Conservation (phyloP, 2,113 vertebrate genomes). For the Okapia johnstoni region DNA sequence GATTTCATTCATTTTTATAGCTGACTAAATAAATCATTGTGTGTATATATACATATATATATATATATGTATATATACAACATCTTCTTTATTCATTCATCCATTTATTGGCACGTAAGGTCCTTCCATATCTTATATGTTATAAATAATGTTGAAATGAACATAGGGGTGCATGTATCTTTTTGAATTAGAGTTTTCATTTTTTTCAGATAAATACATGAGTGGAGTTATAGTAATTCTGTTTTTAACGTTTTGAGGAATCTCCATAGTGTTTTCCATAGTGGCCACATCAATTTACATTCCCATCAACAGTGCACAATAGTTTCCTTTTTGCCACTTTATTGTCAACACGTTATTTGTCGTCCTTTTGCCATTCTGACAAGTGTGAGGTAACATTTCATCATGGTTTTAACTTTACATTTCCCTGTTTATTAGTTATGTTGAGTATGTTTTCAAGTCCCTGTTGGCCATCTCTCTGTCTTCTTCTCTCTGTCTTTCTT, state of each 20-base stretch:
- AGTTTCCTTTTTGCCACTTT: not conserved
- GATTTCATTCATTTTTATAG: not conserved
- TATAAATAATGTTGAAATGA: not conserved
- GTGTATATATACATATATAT: not conserved
- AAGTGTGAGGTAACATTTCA: not conserved
- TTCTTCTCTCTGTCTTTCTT: not conserved
- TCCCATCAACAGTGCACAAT: not conserved
- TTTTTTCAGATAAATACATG: not conserved
- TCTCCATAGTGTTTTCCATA: not conserved
- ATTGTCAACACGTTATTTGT: not conserved
- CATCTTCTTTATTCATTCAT: not conserved
- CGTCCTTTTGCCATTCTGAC: not conserved
- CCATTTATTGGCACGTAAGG: not conserved
- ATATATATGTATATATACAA: not conserved
- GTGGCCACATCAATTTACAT: not conserved
- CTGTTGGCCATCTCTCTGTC: not conserved
- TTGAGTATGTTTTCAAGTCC: not conserved
- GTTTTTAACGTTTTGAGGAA: not conserved
- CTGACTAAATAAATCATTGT: not conserved
- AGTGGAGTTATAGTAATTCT: not conserved
- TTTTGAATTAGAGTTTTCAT: not conserved
- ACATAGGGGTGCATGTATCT: not conserved
- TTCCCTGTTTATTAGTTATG: not conserved
- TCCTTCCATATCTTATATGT: not conserved
- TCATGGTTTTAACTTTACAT: not conserved